Evolutionary conservation across 2,797 vertebrate species (phyloP).

Genomic region (Epinephelus awoara): DNA sequence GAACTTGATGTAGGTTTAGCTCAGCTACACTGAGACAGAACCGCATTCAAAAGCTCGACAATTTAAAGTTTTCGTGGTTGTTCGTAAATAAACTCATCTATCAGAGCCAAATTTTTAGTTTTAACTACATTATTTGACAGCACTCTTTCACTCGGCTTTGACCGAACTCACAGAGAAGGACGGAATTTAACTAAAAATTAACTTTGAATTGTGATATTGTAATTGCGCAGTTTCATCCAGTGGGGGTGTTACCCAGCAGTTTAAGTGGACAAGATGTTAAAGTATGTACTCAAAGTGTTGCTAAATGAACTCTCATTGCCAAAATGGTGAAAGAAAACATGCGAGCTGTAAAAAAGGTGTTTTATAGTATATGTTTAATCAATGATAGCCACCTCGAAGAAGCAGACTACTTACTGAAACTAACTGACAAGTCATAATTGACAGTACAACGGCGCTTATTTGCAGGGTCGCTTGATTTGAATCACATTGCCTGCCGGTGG

Average conservation of each 20-base stretch:
- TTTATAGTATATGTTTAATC: no score
- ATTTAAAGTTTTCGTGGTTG: rapidly evolving
- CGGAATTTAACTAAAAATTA: rapidly evolving
- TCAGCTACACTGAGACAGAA: not conserved
- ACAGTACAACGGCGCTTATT: not conserved
- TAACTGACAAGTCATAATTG: not conserved
- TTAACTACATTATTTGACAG: rapidly evolving
- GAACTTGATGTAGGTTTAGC: not conserved
- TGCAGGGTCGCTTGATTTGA: conserved; percentile 41
- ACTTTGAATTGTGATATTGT: not conserved
- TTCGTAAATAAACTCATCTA: rapidly evolving
- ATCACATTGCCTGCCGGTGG: conserved; percentile 37
- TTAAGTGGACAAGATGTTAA: not conserved
- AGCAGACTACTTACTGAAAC: not conserved
- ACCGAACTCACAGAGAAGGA: not conserved
- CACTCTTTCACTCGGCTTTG: conserved; percentile 15
- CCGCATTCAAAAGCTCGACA: rapidly evolving
- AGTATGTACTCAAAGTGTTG: not conserved
- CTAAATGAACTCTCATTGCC: no score
- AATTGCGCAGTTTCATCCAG: not conserved
- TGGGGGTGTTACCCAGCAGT: not conserved
- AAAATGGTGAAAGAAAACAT: not conserved
- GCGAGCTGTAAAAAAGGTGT: not conserved
- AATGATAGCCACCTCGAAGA: no score
- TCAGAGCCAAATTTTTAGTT: rapidly evolving